Percentiles rank a stretch among this genome's conserved stretches.
Evolutionary conservation across 1,140 invertebrate genomes (phyloP).

Genomic region (Saccostrea cuccullata): DNA sequence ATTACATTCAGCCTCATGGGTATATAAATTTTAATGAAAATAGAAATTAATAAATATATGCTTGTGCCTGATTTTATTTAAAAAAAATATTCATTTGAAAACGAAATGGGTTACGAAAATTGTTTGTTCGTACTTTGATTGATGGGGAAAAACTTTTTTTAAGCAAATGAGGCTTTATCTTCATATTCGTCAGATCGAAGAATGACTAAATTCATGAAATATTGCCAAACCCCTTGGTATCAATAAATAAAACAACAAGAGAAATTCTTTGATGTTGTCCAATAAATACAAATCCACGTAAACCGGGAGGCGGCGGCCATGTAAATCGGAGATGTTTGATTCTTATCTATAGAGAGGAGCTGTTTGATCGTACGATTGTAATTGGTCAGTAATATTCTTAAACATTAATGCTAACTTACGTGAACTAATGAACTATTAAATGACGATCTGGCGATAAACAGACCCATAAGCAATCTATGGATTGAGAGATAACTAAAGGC

Average conservation of each 20-base stretch:
- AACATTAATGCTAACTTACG: conserved; percentile 26
- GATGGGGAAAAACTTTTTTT: too few relatives aligned
- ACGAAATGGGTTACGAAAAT: too few relatives aligned
- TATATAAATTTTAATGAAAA: too few relatives aligned
- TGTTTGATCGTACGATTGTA: conserved; percentile 22
- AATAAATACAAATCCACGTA: neutral
- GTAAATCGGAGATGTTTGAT: neutral
- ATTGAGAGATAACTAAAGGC: conserved; percentile 24
- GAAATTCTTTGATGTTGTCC: conserved; percentile 9
- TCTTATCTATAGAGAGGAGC: neutral
- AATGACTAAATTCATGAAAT: neutral
- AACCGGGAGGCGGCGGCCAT: neutral
- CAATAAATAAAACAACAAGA: conserved; percentile 2
- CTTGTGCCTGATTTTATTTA: too few relatives aligned
- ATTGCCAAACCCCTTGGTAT: neutral
- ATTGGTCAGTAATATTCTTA: conserved; percentile 28
- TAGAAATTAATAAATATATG: too few relatives aligned
- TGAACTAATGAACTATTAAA: conserved; percentile 32
- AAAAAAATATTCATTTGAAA: too few relatives aligned
- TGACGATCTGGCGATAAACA: neutral
- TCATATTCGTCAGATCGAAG: neutral
- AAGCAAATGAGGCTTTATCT: neutral
- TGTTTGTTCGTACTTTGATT: too few relatives aligned
- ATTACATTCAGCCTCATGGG: neutral
- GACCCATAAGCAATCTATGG: neutral